Evolutionary conservation across 2,797 vertebrate genomes (phyloP).

Genomic region (Remorina albescens): DNA sequence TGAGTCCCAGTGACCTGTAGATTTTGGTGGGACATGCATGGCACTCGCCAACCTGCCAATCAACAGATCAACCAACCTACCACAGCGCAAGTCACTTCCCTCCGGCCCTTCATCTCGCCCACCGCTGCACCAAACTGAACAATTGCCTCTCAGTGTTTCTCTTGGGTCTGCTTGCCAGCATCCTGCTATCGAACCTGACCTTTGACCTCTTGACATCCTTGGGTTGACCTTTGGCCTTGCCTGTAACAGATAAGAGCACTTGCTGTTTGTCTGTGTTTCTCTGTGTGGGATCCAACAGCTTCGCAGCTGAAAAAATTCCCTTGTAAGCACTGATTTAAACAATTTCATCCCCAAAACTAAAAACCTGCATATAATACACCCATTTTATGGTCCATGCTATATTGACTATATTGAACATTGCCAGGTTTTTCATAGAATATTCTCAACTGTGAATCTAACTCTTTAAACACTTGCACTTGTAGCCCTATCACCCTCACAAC

Average conservation of each 20-base stretch:
- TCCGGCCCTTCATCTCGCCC: constrained; percentile 84
- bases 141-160: constrained; percentile 84
- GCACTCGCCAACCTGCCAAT: constrained; percentile 71
- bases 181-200: constrained; percentile 65
- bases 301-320: constrained; percentile 34
- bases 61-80: constrained; percentile 78
- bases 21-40: constrained; percentile 86
- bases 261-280: constrained; percentile 74
- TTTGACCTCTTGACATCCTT: constrained; percentile 49
- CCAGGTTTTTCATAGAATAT: constrained; percentile 43
- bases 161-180: constrained; percentile 79
- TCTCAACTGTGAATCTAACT: constrained; percentile 37
- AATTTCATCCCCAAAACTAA: constrained; percentile 33
- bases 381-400: constrained; percentile 34
- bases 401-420: constrained; percentile 36
- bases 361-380: constrained; percentile 29
- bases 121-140: constrained; percentile 82
- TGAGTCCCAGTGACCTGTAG: constrained; percentile 88
- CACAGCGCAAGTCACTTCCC: constrained; percentile 88
- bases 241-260: constrained; percentile 69
- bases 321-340: constrained; percentile 43
- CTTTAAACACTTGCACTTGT: constrained; percentile 21
- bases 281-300: constrained; percentile 55
- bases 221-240: constrained; percentile 59
- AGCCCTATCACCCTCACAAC: not conserved